phyloP scores from a whole-genome alignment of 2,113 vertebrate genomes.

The Elanoides forficatus region DNA sequence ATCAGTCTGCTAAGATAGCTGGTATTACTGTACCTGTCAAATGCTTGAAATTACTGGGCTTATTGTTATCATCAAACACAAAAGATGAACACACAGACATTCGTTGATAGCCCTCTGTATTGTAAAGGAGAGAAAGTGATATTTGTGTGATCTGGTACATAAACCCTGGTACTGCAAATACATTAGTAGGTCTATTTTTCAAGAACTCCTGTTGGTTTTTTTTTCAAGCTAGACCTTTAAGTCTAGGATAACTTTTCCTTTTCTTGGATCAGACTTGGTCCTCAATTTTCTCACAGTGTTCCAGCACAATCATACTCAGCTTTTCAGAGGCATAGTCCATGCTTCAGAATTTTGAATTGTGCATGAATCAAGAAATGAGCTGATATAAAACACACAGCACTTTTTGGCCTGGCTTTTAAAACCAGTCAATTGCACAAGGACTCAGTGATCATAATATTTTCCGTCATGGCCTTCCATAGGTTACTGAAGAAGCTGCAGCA shows the following conservation, averaged over 20 bases:
- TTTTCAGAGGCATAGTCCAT: background rate
- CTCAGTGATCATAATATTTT: background rate
- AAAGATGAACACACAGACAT: background rate
- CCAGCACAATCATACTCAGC: background rate
- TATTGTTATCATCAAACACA: background rate
- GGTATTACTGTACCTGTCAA: background rate
- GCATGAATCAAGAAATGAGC: background rate
- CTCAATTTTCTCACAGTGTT: background rate
- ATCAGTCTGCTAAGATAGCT: background rate
- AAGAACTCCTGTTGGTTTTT: background rate
- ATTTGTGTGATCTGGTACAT: background rate
- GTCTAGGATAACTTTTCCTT: background rate
- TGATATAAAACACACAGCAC: background rate
- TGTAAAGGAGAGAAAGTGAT: background rate
- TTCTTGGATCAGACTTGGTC: background rate
- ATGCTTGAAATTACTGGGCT: background rate
- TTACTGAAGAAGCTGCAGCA: background rate
- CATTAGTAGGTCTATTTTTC: background rate
- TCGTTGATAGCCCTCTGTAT: background rate
- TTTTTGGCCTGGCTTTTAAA: background rate
- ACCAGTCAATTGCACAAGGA: background rate
- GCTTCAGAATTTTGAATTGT: background rate
- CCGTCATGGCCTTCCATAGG: background rate
- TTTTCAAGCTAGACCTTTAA: background rate
- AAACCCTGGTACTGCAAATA: background rate